phyloP scores from a whole-genome alignment of 2,797 vertebrate genomes.

The Oreortyx pictus region DNA sequence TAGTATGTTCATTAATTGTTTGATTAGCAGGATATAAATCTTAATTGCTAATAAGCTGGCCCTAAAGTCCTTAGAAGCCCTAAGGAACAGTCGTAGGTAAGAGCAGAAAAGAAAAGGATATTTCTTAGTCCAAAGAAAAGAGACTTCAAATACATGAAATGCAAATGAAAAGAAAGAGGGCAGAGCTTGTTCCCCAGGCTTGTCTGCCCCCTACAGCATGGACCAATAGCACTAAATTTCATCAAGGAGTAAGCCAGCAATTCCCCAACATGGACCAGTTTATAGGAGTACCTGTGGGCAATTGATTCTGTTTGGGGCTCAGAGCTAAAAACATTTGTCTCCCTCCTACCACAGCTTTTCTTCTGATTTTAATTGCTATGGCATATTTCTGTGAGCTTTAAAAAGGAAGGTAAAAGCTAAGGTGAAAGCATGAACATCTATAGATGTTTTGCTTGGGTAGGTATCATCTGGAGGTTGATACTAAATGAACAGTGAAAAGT shows the following conservation, averaged over 20 bases:
- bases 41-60: not conserved
- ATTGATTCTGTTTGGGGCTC: not conserved
- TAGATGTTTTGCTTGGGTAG: not conserved
- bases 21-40: not conserved
- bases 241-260: not conserved
- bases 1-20: not conserved
- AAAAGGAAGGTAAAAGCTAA: not conserved
- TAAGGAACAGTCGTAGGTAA: not conserved
- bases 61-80: not conserved
- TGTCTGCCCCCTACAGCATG: not conserved
- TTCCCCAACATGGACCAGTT: not conserved
- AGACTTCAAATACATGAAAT: not conserved
- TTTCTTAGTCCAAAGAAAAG: not conserved
- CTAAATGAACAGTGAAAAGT: not conserved
- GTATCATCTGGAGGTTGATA: not conserved
- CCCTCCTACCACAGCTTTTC: not conserved
- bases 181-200: not conserved
- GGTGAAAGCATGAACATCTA: not conserved
- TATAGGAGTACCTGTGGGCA: not conserved
- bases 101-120: not conserved
- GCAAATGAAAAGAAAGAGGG: not conserved
- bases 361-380: not conserved
- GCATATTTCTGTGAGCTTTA: not conserved
- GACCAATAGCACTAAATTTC: not conserved
- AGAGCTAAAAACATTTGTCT: not conserved